Conservation (phyloP, 2,888 invertebrate species). For the Nowickia ferox region DNA sequence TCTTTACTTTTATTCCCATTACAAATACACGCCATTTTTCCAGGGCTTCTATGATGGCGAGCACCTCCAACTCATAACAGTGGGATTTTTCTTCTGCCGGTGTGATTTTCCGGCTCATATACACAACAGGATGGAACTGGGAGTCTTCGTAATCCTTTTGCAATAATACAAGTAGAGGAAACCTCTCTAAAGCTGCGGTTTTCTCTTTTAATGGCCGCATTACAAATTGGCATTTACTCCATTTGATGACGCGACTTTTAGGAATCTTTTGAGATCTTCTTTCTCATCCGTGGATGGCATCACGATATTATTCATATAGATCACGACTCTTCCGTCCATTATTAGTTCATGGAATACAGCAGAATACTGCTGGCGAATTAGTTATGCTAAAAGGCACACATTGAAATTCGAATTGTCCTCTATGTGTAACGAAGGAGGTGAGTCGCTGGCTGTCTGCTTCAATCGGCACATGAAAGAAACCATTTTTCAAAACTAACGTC, state of each 20-base stretch:
- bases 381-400: not conserved
- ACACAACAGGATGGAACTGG: too few relatives aligned
- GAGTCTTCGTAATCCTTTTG: not conserved
- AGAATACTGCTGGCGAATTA: constrained; percentile 2
- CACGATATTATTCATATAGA: too few relatives aligned
- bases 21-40: constrained; percentile 70
- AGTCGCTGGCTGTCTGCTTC: not conserved
- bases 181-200: not conserved
- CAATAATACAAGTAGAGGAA: too few relatives aligned
- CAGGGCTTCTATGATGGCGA: too few relatives aligned
- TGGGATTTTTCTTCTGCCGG: not conserved
- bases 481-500: not conserved
- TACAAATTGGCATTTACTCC: not conserved
- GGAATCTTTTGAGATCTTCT: not conserved
- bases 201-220: not conserved
- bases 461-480: not conserved
- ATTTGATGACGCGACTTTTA: constrained; percentile 2
- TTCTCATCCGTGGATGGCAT: not conserved
- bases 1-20: constrained; percentile 70
- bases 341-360: not conserved
- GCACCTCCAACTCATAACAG: not conserved
- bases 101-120: too few relatives aligned
- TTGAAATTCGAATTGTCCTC: too few relatives aligned
- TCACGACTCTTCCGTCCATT: too few relatives aligned
- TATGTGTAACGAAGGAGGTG: not conserved